Conservation (phyloP, 1,140 invertebrate genomes). For the Drosophila truncata region DNA sequence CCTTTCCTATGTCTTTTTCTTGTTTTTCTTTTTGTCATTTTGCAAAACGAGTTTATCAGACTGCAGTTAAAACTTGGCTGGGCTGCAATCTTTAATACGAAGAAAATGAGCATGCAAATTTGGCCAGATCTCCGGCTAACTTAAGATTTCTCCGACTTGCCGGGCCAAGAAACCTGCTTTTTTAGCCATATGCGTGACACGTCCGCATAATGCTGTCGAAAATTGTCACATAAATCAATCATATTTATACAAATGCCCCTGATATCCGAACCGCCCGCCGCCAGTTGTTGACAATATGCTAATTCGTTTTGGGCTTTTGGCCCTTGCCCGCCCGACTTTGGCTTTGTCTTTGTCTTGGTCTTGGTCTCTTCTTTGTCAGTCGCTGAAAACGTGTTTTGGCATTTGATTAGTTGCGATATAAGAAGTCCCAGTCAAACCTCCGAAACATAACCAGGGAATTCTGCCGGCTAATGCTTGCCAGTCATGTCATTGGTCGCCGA, state of each 20-base stretch:
- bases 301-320: conserved; percentile 43
- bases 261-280: conserved; percentile 60
- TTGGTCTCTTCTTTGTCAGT: conserved; percentile 28
- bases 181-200: conserved; percentile 70
- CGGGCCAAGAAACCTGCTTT: conserved; percentile 36
- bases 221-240: conserved; percentile 85
- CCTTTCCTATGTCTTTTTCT: neutral
- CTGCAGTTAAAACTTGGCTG: conserved; percentile 71
- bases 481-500: conserved; percentile 47
- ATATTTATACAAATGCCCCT: conserved; percentile 83
- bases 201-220: conserved; percentile 80
- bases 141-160: neutral
- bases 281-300: conserved; percentile 63
- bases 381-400: conserved; percentile 78
- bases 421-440: conserved; percentile 12
- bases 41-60: conserved; percentile 48
- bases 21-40: neutral
- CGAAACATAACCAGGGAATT: conserved; percentile 8
- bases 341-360: conserved; percentile 19
- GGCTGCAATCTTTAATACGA: conserved; percentile 48
- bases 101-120: conserved; percentile 66
- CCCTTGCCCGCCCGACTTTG: conserved; percentile 15
- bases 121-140: conserved; percentile 3
- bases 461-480: conserved; percentile 28
- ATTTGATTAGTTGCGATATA: conserved; percentile 72